Conservation (phyloP, 2,888 invertebrate species). For the Nasonia oneida region DNA sequence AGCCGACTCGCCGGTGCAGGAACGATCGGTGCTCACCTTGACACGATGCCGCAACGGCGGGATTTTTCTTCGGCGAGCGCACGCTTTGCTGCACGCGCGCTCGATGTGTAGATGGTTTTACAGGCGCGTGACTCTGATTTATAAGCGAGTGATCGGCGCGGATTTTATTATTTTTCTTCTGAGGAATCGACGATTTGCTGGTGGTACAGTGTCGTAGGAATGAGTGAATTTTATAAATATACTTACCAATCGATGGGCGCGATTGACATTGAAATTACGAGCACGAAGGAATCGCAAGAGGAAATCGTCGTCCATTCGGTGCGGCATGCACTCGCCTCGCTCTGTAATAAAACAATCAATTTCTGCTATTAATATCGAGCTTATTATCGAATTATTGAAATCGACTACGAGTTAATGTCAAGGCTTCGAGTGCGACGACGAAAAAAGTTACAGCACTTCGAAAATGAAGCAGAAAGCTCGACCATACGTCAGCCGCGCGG, state of each 20-base stretch:
- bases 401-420: not conserved
- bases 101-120: not conserved
- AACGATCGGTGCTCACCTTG: constrained; percentile 49
- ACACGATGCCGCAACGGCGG: constrained; percentile 36
- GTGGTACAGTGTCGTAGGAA: too few species aligned
- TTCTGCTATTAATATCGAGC: constrained; percentile 18
- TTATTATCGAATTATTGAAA: constrained; percentile 5
- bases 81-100: constrained; percentile 1
- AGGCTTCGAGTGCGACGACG: not conserved
- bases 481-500: not conserved
- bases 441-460: not conserved
- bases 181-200: too few species aligned
- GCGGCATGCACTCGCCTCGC: constrained; percentile 87
- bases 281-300: constrained; percentile 88
- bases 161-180: not conserved
- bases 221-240: not conserved
- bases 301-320: constrained; percentile 88
- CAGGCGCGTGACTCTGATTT: not conserved
- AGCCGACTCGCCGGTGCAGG: not conserved
- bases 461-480: too few species aligned
- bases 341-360: constrained; percentile 79
- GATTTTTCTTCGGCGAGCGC: constrained; percentile 18
- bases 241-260: constrained; percentile 85
- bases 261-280: constrained; percentile 85
- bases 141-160: not conserved